phyloP scores from a whole-genome alignment of 2,113 vertebrate genomes.

The Reinhardtius hippoglossoides region DNA sequence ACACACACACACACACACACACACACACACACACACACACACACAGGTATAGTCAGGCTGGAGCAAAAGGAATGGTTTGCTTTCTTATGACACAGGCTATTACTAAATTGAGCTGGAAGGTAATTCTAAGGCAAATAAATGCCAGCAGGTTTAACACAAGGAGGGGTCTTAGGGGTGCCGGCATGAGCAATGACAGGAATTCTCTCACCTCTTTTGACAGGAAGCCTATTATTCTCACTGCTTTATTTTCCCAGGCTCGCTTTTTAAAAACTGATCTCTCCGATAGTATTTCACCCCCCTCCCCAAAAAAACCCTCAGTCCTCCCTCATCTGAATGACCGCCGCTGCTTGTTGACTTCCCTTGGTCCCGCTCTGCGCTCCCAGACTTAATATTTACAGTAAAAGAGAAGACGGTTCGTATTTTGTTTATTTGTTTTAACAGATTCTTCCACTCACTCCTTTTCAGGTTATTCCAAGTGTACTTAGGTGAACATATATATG shows the following conservation, averaged over 20 bases:
- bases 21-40: constrained; percentile 20
- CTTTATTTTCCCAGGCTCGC: constrained; percentile 77
- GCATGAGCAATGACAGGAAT: constrained; percentile 73
- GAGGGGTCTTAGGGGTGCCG: constrained; percentile 70
- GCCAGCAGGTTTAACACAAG: constrained; percentile 78
- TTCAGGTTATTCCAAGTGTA: constrained; percentile 47
- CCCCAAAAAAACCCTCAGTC: constrained; percentile 40
- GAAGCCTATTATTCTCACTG: constrained; percentile 79
- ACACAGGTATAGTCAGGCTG: constrained; percentile 26
- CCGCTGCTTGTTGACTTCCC: constrained; percentile 21
- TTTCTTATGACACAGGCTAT: constrained; percentile 92
- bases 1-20: constrained; percentile 55
- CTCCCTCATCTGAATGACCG: constrained; percentile 36
- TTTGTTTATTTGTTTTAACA: constrained; percentile 7
- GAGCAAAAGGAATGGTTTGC: constrained; percentile 87
- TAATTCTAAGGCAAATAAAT: constrained; percentile 92
- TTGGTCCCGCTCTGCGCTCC: constrained; percentile 14
- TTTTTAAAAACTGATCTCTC: constrained; percentile 55
- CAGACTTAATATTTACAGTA: constrained; percentile 63
- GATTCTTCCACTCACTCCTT: constrained; percentile 30
- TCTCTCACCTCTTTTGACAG: constrained; percentile 76
- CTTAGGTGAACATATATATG: constrained; percentile 42
- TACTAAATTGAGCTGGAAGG: constrained; percentile 85
- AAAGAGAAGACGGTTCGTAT: constrained; percentile 21
- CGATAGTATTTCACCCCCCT: constrained; percentile 55